Evolutionary conservation across 1,140 invertebrate species (phyloP).

Genomic region (Lepidostoma basale): DNA sequence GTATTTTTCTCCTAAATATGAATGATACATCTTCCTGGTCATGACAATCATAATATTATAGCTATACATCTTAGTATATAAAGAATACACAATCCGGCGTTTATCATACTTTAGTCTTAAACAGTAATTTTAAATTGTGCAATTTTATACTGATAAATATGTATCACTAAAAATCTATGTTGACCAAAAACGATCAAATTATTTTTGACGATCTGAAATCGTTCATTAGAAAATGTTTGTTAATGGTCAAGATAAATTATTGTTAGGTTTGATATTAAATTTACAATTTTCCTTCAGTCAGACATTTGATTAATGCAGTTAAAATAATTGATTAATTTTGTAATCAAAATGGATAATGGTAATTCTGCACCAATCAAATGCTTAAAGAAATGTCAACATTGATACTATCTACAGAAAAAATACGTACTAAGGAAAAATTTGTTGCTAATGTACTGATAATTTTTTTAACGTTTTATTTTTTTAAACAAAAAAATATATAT

Average conservation of each 20-base stretch:
- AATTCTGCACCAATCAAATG: slow-evolving; percentile 15
- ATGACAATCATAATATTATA: slow-evolving; percentile 25
- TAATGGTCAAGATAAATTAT: slow-evolving; percentile 8
- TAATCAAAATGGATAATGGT: neutral
- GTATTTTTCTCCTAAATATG: slow-evolving; percentile 18
- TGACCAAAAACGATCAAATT: slow-evolving; percentile 16
- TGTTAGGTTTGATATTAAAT: slow-evolving; percentile 13
- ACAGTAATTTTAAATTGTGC: slow-evolving; percentile 28
- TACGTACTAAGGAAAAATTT: slow-evolving; percentile 9
- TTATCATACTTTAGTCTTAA: slow-evolving; percentile 13
- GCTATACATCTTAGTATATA: slow-evolving; percentile 30
- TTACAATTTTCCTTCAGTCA: slow-evolving; percentile 13
- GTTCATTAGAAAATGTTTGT: neutral
- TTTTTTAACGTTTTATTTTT: neutral
- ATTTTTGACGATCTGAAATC: neutral
- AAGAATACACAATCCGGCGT: slow-evolving; percentile 23
- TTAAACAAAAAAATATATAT: too few species aligned
- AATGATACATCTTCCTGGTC: slow-evolving; percentile 24
- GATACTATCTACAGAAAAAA: slow-evolving; percentile 21
- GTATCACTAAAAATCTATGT: slow-evolving; percentile 10
- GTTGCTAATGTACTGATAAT: slow-evolving; percentile 1
- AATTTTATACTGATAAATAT: slow-evolving; percentile 21
- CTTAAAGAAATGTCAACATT: slow-evolving; percentile 13
- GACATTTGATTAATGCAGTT: slow-evolving; percentile 7
- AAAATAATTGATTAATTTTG: neutral